Conservation (phyloP, 2,113 vertebrate genomes). For the Vombatus ursinus region DNA sequence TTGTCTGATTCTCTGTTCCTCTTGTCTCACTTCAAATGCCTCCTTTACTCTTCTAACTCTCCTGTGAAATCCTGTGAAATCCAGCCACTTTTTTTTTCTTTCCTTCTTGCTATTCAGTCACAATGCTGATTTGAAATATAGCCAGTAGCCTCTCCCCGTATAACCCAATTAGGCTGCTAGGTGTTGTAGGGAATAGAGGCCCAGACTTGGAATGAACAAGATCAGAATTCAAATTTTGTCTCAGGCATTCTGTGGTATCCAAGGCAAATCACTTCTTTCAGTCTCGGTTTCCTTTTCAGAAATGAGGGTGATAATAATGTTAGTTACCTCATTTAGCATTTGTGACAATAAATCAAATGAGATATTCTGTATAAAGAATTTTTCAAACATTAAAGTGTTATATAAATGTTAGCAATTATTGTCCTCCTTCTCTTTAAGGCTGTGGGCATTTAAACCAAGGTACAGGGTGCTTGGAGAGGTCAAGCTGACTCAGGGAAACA, state of each 20-base stretch:
- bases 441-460: background rate
- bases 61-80: background rate
- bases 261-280: background rate
- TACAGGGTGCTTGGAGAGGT: background rate
- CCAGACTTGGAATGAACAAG: background rate
- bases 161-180: background rate
- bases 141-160: background rate
- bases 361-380: background rate
- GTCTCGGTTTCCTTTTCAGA: background rate
- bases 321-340: background rate
- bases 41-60: constrained; percentile 5
- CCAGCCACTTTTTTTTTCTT: background rate
- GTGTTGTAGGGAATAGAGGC: background rate
- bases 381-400: background rate
- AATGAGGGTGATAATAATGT: background rate
- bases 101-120: background rate
- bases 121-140: background rate
- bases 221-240: background rate
- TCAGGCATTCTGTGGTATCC: background rate
- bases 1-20: background rate
- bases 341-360: background rate
- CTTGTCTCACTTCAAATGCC: background rate
- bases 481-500: background rate
- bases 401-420: background rate
- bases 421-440: background rate